Evolutionary conservation across 2,888 invertebrate genomes (phyloP).

Genomic region (Rugalucina vietnamica): DNA sequence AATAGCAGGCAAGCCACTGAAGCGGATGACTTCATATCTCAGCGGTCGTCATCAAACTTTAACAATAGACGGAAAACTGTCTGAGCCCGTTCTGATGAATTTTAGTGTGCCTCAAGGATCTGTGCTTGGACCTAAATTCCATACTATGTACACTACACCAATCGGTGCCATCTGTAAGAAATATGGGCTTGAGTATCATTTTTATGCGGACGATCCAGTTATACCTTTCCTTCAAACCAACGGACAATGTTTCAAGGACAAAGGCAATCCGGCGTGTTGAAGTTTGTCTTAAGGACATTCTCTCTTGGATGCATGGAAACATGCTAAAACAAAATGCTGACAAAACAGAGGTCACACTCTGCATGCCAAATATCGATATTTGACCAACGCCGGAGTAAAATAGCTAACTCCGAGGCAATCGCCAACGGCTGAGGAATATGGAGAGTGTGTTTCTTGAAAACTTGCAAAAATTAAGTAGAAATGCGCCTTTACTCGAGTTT

Average conservation of each 20-base stretch:
- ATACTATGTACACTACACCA: conserved; percentile 41
- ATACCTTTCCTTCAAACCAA: conserved; percentile 36
- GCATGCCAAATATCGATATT: too few relatives aligned
- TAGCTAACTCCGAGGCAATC: too few relatives aligned
- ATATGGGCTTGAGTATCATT: conserved; percentile 50
- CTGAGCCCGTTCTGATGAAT: conserved; percentile 27
- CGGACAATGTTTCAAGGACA: background rate
- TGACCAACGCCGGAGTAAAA: too few relatives aligned
- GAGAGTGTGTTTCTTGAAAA: too few relatives aligned
- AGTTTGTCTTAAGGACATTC: conserved; percentile 31
- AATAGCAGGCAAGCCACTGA: conserved; percentile 40
- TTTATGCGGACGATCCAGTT: conserved; percentile 54
- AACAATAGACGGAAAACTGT: conserved; percentile 35
- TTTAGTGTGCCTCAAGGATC: conserved; percentile 38
- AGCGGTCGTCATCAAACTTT: conserved; percentile 38
- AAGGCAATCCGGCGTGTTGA: conserved; percentile 16
- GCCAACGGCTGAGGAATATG: too few relatives aligned
- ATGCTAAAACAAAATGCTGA: conserved; percentile 37
- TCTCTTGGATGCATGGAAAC: conserved; percentile 40
- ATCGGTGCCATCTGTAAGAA: conserved; percentile 48
- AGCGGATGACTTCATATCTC: conserved; percentile 48
- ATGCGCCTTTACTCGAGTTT: too few relatives aligned
- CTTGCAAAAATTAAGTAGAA: too few relatives aligned
- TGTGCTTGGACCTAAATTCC: conserved; percentile 29
- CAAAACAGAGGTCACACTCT: conserved; percentile 37